phyloP scores from a whole-genome alignment of 2,797 vertebrate genomes.

The Danio aesculapii region DNA sequence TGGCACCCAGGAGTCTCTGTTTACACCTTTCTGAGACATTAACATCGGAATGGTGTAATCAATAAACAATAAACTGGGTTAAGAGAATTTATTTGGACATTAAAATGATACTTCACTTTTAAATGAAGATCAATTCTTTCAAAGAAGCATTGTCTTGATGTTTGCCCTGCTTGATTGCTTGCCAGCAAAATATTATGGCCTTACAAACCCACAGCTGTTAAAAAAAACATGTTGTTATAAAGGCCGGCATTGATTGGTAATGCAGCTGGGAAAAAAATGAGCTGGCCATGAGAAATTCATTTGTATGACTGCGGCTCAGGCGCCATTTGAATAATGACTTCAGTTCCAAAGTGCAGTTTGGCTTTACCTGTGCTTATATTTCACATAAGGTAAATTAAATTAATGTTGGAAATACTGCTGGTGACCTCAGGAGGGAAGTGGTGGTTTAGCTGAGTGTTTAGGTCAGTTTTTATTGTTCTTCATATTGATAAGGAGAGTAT shows the following conservation, averaged over 20 bases:
- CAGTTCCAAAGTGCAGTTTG: no score
- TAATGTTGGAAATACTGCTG: constrained; percentile 51
- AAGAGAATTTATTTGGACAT: no score
- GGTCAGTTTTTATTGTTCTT: no score
- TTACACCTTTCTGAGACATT: no score
- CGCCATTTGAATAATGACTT: constrained; percentile 62
- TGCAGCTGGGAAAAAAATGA: constrained; percentile 16
- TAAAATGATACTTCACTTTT: no score
- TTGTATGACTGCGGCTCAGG: constrained; percentile 38
- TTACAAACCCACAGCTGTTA: background rate
- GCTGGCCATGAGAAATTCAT: constrained; percentile 28
- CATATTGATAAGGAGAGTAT: constrained; percentile 12
- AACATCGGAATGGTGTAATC: no score
- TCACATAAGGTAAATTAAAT: constrained; percentile 44
- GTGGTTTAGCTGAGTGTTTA: background rate
- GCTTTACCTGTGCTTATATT: constrained; percentile 49
- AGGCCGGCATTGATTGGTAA: background rate
- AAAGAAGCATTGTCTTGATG: background rate
- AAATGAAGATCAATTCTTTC: background rate
- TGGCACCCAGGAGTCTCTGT: no score
- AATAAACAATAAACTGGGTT: no score
- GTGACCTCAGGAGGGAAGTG: constrained; percentile 45
- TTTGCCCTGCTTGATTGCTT: background rate
- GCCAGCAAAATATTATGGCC: background rate
- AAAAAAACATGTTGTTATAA: constrained; percentile 10